Conservation (phyloP, 1,140 invertebrate genomes). For the Stegodyphus dumicola region DNA sequence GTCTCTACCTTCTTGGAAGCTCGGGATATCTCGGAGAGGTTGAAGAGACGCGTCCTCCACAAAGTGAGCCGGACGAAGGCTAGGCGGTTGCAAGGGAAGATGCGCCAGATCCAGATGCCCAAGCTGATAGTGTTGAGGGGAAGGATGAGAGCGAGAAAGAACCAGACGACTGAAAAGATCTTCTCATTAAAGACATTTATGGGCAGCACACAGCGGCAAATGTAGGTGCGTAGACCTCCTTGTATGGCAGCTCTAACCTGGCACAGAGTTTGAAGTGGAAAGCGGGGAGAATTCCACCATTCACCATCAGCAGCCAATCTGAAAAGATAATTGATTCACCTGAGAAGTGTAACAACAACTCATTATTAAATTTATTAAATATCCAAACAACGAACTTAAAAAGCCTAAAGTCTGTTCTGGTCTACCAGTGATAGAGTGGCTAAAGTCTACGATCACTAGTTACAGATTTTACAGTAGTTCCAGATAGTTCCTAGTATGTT, state of each 20-base stretch:
- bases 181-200: slow-evolving; percentile 74
- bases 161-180: slow-evolving; percentile 71
- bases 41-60: slow-evolving; percentile 67
- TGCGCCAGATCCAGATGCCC: slow-evolving; percentile 69
- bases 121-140: slow-evolving; percentile 68
- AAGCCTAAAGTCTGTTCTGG: background rate
- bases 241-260: slow-evolving; percentile 68
- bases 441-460: background rate
- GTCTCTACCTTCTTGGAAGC: slow-evolving; percentile 67
- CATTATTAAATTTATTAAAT: background rate
- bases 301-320: slow-evolving; percentile 65
- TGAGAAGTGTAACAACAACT: background rate
- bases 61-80: slow-evolving; percentile 68
- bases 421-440: background rate
- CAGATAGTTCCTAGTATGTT: no score
- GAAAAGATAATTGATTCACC: background rate
- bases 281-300: slow-evolving; percentile 68
- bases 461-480: no score
- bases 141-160: slow-evolving; percentile 68
- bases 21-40: slow-evolving; percentile 66
- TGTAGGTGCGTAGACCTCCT: slow-evolving; percentile 68
- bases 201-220: slow-evolving; percentile 72
- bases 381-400: background rate
- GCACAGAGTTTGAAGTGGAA: slow-evolving; percentile 69
- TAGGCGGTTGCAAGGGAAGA: slow-evolving; percentile 66